Evolutionary conservation across 2,113 vertebrate species (phyloP).

Genomic region (Ammospiza nelsoni): DNA sequence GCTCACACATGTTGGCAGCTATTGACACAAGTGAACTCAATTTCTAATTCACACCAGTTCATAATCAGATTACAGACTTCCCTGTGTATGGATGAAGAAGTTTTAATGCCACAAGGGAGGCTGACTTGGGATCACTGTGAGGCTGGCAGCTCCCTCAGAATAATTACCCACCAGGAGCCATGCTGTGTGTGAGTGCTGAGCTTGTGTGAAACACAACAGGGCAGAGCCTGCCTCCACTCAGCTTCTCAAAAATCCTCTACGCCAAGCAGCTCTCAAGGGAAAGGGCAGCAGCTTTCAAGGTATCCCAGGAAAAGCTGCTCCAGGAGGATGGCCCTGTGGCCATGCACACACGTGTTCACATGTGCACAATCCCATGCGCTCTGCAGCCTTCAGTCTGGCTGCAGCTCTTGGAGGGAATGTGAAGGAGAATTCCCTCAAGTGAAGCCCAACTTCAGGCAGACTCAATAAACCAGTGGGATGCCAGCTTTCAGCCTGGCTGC

Average conservation of each 20-base stretch:
- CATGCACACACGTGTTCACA: fast-evolving
- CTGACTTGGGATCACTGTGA: neutral
- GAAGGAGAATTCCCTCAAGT: neutral
- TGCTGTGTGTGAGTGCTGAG: neutral
- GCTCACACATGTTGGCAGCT: neutral
- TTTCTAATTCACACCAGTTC: neutral
- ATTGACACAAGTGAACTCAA: neutral
- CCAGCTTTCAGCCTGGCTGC: neutral
- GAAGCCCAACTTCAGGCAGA: neutral
- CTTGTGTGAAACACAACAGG: neutral
- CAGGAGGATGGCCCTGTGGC: neutral
- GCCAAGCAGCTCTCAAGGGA: neutral
- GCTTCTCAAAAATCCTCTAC: neutral
- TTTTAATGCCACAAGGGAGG: neutral
- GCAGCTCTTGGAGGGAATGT: neutral
- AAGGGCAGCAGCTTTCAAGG: neutral
- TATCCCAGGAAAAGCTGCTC: neutral
- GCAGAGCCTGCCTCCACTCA: neutral
- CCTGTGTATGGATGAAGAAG: neutral
- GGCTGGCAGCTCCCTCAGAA: neutral
- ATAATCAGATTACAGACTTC: neutral
- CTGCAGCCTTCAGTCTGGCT: neutral
- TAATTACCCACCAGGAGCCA: neutral
- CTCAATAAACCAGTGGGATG: neutral
- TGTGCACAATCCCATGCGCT: fast-evolving